Conservation (phyloP, 2,797 vertebrate genomes). For the Emydoidea blandingii region DNA sequence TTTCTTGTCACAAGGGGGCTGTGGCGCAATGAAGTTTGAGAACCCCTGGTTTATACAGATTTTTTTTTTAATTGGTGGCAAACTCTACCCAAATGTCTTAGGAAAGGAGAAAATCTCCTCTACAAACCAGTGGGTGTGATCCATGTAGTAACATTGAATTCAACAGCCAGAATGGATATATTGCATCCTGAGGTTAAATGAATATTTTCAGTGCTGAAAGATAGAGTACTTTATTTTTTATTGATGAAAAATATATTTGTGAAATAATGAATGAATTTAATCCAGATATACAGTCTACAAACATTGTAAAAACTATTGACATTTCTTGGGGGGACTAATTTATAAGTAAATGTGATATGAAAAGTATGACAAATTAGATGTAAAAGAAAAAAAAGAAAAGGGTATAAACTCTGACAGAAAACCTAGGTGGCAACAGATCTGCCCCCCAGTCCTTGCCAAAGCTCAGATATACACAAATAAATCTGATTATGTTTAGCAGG, state of each 20-base stretch:
- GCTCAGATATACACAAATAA: neutral
- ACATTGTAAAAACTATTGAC: neutral
- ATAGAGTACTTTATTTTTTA: neutral
- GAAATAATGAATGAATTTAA: neutral
- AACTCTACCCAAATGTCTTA: neutral
- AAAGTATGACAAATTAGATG: conserved; percentile 25
- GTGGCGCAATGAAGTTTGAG: too few species aligned
- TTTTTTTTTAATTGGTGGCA: neutral
- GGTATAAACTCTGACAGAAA: neutral
- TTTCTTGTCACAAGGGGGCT: too few species aligned
- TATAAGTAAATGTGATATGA: conserved; percentile 40
- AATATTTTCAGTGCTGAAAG: neutral
- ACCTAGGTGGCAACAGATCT: neutral
- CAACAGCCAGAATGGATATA: neutral
- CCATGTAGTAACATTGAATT: neutral
- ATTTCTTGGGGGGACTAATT: neutral
- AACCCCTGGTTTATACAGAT: neutral
- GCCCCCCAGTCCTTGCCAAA: conserved; percentile 7
- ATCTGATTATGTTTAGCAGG: conserved; percentile 4
- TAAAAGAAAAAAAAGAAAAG: neutral
- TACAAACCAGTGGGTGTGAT: neutral
- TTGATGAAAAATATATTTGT: neutral
- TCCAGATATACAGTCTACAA: neutral
- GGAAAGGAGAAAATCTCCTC: neutral
- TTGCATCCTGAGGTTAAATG: neutral